These are phyloP conservation scores for Oryzias celebensis DNA, from an alignment of 2,113 vertebrate genomes.

Conservation along the genomic window DNA sequence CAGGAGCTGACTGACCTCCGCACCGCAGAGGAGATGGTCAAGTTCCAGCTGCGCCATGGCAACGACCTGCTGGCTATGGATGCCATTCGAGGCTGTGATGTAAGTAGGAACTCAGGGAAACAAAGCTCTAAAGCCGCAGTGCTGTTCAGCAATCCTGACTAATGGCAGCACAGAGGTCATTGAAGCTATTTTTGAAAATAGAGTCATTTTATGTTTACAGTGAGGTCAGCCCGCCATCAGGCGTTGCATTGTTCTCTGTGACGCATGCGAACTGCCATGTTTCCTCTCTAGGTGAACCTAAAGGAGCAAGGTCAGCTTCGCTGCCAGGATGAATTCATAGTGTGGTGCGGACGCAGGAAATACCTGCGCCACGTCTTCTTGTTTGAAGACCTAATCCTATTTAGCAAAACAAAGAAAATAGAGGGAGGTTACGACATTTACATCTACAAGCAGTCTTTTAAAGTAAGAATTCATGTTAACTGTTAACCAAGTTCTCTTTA, in stretches of 20 bases:
- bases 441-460: conserved; percentile 85
- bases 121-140: neutral
- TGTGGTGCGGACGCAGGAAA: conserved; percentile 85
- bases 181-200: conserved; percentile 29
- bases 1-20: conserved; percentile 87
- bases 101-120: conserved; percentile 66
- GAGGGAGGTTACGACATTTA: conserved; percentile 83
- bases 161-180: conserved; percentile 2
- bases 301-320: conserved; percentile 85
- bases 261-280: conserved; percentile 40
- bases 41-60: conserved; percentile 93
- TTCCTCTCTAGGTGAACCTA: conserved; percentile 80
- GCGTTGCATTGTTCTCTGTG: conserved; percentile 56
- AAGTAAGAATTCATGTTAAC: conserved; percentile 63
- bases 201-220: conserved; percentile 33
- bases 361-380: conserved; percentile 84
- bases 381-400: conserved; percentile 87
- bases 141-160: neutral
- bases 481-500: neutral
- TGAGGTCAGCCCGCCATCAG: conserved; percentile 38
- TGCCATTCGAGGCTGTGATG: conserved; percentile 92
- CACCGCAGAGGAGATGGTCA: conserved; percentile 90
- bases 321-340: conserved; percentile 85
- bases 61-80: conserved; percentile 98
- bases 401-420: conserved; percentile 85